Evolutionary conservation across 2,888 invertebrate genomes (phyloP).

Genomic region (Bellardia bayeri): DNA sequence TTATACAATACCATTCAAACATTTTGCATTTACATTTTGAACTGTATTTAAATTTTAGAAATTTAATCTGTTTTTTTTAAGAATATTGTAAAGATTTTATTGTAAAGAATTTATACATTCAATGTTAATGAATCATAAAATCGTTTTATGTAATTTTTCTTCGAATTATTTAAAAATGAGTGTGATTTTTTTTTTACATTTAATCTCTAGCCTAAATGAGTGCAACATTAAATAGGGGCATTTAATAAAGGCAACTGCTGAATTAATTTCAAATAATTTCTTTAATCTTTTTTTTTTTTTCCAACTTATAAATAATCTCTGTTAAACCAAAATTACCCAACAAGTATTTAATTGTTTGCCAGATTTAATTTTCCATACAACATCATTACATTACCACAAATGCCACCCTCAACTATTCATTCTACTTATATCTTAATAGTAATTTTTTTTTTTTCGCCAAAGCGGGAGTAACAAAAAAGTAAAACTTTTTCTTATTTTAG

Average conservation of each 20-base stretch:
- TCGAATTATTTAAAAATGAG: background rate
- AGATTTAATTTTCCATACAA: conserved; percentile 11
- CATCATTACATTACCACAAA: background rate
- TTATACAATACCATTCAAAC: background rate
- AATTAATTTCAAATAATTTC: background rate
- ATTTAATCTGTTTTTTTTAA: conserved; percentile 30
- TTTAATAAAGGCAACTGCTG: background rate
- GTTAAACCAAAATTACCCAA: background rate
- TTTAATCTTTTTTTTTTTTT: background rate
- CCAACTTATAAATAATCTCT: background rate
- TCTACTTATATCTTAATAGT: background rate
- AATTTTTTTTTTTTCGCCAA: background rate
- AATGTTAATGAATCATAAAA: conserved; percentile 50
- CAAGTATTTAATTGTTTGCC: background rate
- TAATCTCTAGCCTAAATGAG: background rate
- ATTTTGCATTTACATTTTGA: conserved; percentile 32
- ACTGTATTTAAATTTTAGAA: conserved; percentile 38
- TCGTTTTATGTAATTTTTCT: background rate
- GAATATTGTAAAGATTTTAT: conserved; percentile 24
- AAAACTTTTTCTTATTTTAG: background rate
- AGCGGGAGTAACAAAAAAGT: background rate
- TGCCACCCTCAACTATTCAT: background rate
- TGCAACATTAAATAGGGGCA: background rate
- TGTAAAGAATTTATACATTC: conserved; percentile 18
- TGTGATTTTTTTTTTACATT: background rate